These are phyloP conservation scores for Pseudachorutes palmiensis DNA, from an alignment of 1,140 invertebrate genomes.

Conservation along the genomic window DNA sequence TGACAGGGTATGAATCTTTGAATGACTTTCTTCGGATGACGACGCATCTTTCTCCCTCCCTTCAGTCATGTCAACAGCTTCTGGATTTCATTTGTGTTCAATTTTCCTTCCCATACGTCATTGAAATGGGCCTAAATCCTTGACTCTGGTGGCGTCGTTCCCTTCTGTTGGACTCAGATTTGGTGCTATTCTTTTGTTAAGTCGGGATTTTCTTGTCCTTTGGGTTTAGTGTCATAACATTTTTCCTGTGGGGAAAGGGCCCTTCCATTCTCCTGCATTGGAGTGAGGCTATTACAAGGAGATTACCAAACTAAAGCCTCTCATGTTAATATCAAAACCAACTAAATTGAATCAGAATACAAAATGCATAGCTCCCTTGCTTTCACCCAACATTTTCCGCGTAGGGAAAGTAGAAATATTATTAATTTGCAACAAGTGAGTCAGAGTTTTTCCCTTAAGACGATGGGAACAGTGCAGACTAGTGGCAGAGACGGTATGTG, in stretches of 20 bases:
- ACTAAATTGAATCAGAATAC: neutral
- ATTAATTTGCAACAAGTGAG: neutral
- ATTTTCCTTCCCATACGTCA: neutral
- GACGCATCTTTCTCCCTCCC: neutral
- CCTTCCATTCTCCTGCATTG: neutral
- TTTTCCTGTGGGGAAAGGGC: neutral
- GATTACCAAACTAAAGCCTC: neutral
- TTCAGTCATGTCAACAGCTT: neutral
- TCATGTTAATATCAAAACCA: neutral
- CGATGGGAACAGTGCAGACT: neutral
- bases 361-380: neutral
- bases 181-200: neutral
- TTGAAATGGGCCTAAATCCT: slow-evolving; percentile 2
- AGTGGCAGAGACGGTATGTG: no score
- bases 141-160: neutral
- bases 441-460: neutral
- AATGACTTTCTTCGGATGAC: neutral
- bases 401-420: neutral
- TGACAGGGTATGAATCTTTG: neutral
- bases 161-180: slow-evolving; percentile 1
- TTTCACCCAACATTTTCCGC: neutral
- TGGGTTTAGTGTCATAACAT: slow-evolving; percentile 9
- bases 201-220: slow-evolving; percentile 1
- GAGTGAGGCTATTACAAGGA: slow-evolving; percentile 1
- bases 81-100: neutral